phyloP scores from a whole-genome alignment of 2,888 invertebrate species.

The Eupithecia abbreviata region DNA sequence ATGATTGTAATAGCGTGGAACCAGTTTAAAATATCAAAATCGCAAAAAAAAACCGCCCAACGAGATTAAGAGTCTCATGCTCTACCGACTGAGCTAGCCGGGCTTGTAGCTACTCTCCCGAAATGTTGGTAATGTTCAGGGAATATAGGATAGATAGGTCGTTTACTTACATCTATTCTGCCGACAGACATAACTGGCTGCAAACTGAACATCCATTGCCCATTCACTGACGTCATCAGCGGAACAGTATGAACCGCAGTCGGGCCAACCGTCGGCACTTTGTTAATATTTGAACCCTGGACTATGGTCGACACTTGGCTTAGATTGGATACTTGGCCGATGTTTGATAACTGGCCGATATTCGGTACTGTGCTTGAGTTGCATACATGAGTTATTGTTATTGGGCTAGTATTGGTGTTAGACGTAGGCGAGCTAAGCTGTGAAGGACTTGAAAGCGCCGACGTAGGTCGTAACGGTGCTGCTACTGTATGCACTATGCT shows the following conservation, averaged over 20 bases:
- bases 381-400: neutral
- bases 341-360: neutral
- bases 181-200: slow-evolving; percentile 79
- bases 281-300: slow-evolving; percentile 3
- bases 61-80: slow-evolving; percentile 85
- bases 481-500: slow-evolving; percentile 60
- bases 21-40: neutral
- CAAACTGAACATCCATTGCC: slow-evolving; percentile 78
- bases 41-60: slow-evolving; percentile 73
- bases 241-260: slow-evolving; percentile 73
- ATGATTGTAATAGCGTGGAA: neutral
- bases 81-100: slow-evolving; percentile 81
- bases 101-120: slow-evolving; percentile 48
- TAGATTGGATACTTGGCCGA: neutral
- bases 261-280: slow-evolving; percentile 40
- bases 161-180: slow-evolving; percentile 65
- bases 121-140: neutral
- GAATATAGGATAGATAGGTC: neutral
- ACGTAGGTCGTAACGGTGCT: slow-evolving; percentile 51
- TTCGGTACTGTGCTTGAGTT: neutral
- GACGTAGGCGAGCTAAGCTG: slow-evolving; percentile 4
- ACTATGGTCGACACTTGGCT: neutral
- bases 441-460: slow-evolving; percentile 36
- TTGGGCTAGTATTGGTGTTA: neutral
- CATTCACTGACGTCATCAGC: slow-evolving; percentile 74